These are phyloP conservation scores for Perizoma affinitatum DNA, from an alignment of 2,888 invertebrate species.

Conservation along the genomic window DNA sequence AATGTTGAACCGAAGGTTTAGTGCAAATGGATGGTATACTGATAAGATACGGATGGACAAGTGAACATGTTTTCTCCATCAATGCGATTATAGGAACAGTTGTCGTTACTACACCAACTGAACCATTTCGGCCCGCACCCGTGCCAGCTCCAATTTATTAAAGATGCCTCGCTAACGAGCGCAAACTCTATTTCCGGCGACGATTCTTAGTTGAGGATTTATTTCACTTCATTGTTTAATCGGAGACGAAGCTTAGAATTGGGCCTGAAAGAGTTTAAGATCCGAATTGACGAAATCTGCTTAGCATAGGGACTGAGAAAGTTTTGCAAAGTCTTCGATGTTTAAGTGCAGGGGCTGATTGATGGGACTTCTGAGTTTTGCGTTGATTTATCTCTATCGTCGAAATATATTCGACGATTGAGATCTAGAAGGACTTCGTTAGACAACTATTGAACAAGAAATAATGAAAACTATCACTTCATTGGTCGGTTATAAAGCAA, in stretches of 20 bases:
- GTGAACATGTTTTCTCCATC: neutral
- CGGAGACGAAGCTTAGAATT: conserved; percentile 26
- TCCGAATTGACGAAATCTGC: conserved; percentile 18
- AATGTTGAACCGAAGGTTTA: too few relatives aligned
- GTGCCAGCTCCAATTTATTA: conserved; percentile 40
- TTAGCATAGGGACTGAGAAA: conserved; percentile 21
- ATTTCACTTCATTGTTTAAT: conserved; percentile 42
- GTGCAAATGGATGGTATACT: too few relatives aligned
- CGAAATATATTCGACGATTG: conserved; percentile 14
- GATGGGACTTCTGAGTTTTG: conserved; percentile 25
- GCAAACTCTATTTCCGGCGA: conserved; percentile 31
- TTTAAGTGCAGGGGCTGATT: conserved; percentile 16
- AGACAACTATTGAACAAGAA: too few relatives aligned
- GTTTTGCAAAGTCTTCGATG: conserved; percentile 1
- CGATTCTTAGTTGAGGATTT: conserved; percentile 34
- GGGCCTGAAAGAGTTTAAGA: conserved; percentile 13
- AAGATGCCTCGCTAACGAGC: conserved; percentile 44
- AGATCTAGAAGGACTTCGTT: too few relatives aligned
- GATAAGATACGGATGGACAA: too few relatives aligned
- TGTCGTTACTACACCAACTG: conserved; percentile 8
- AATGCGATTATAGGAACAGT: neutral
- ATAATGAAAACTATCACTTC: too few relatives aligned
- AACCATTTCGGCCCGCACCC: conserved; percentile 3
- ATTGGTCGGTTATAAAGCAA: too few relatives aligned
- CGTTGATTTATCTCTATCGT: conserved; percentile 29